Evolutionary conservation across 2,113 vertebrate genomes (phyloP).

Genomic region (Apodemus sylvaticus): DNA sequence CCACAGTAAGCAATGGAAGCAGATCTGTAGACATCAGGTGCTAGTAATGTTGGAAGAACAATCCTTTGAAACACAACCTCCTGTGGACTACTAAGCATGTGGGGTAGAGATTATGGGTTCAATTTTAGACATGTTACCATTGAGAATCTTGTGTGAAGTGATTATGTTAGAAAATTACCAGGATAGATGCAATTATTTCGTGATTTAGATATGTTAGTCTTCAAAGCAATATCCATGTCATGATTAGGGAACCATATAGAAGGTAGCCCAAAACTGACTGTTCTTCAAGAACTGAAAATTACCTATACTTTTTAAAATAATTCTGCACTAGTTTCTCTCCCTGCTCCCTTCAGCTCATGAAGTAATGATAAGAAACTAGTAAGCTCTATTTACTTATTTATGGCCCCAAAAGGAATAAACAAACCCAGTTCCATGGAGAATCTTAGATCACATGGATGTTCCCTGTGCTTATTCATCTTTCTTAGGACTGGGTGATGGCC

Average conservation of each 20-base stretch:
- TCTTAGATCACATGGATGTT: background rate
- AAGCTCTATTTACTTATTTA: background rate
- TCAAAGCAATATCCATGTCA: background rate
- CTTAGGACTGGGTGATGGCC: background rate
- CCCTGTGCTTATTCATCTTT: background rate
- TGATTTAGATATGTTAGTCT: background rate
- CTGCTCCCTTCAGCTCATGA: background rate
- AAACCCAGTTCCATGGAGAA: background rate
- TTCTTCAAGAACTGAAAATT: slow-evolving; percentile 7
- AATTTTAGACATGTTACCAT: background rate
- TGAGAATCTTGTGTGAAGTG: background rate
- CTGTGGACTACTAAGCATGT: background rate
- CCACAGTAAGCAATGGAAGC: background rate
- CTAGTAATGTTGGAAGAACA: background rate
- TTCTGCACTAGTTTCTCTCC: background rate
- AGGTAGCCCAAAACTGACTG: background rate
- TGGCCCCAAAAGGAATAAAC: background rate
- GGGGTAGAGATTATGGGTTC: background rate
- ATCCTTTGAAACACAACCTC: background rate
- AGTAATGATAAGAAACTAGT: background rate
- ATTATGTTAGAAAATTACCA: background rate
- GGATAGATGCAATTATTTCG: background rate
- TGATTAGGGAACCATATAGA: background rate
- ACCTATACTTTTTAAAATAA: slow-evolving; percentile 28
- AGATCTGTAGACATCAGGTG: background rate